Conservation (phyloP, 2,113 vertebrate species). For the Sardina pilchardus region DNA sequence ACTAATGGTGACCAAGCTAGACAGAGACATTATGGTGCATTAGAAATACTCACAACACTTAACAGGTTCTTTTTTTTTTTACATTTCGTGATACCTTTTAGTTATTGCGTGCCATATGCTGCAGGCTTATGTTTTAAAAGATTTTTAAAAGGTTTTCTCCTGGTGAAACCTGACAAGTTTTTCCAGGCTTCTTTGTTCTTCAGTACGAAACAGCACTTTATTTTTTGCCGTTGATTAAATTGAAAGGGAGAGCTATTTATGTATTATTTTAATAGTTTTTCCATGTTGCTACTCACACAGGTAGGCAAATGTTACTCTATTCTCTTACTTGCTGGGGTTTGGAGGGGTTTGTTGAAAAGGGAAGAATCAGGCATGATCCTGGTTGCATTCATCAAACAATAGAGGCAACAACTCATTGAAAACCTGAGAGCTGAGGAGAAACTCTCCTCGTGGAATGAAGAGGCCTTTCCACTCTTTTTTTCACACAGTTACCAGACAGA, state of each 20-base stretch:
- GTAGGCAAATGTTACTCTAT: not conserved
- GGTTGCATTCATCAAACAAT: not conserved
- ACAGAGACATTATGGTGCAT: slow-evolving; percentile 66
- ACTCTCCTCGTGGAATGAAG: not conserved
- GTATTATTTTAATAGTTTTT: not conserved
- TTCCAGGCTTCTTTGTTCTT: not conserved
- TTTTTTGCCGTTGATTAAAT: not conserved
- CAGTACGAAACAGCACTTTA: not conserved
- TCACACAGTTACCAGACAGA: slow-evolving; percentile 36
- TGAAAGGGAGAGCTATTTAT: not conserved
- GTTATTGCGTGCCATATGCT: not conserved
- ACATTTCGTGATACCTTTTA: not conserved
- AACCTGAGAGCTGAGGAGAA: not conserved
- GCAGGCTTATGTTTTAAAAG: not conserved
- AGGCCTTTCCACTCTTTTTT: not conserved
- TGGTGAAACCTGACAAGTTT: not conserved
- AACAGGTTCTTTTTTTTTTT: not conserved
- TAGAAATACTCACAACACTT: slow-evolving; percentile 11
- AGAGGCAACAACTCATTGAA: not conserved
- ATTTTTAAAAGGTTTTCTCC: not conserved
- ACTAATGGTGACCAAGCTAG: slow-evolving; percentile 61
- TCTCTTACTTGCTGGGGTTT: not conserved
- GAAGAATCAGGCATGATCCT: not conserved
- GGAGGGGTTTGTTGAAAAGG: not conserved
- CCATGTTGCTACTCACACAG: not conserved